Evolutionary conservation across 2,888 invertebrate species (phyloP), one percentile per base, ranked within the genome.

Genomic region (Smittia sp.): DNA sequence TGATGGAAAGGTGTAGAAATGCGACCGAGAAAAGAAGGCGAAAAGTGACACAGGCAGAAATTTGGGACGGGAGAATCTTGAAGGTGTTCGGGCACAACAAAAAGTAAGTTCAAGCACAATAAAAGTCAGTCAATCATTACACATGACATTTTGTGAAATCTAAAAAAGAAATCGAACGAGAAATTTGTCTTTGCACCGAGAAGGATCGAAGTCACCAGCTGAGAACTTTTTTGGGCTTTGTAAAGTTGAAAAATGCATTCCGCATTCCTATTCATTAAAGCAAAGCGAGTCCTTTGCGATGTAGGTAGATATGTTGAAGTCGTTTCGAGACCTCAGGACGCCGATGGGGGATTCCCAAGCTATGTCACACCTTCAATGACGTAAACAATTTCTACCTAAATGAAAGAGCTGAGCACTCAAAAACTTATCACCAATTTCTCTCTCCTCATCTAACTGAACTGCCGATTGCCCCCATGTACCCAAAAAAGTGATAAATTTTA

Each of bases 51-150:
- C 25, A 73, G 41, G 52, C 63, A 65, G 62, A 63, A 22, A 62
- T 69, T 15, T 65, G 73, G 41, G 46, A 73, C 63, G 39, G 13
- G 20, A 69, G 24, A 32, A 24, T 1, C 15, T 67, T 18, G 62
- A 72, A 65, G 52, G 46, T 73, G 63, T 65, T 25, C 73, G 46
- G 46, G 9, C 15, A 13, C 41, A 39, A 18, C 66, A 39, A 18
- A 38, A 39, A 39, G 13, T 24, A 41, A 63, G 32, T 65, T 22
- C 24, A 20, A 73, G n/a, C 65, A 73, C 73, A 73, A 73, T 73
- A 73, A 73, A 73, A 73, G 73, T 73, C 73, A 73, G 41, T 73
- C 73, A 73, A 73, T 73, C 73, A 73, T 46, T 65, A 65, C 62
- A 58, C 62, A 73, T 73, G 65, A 73, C 65, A 65, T 65, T 63